These are phyloP conservation scores for Stichodactyla helianthus DNA, from an alignment of 64 coral and sea anemone species.

Conservation along the genomic window DNA sequence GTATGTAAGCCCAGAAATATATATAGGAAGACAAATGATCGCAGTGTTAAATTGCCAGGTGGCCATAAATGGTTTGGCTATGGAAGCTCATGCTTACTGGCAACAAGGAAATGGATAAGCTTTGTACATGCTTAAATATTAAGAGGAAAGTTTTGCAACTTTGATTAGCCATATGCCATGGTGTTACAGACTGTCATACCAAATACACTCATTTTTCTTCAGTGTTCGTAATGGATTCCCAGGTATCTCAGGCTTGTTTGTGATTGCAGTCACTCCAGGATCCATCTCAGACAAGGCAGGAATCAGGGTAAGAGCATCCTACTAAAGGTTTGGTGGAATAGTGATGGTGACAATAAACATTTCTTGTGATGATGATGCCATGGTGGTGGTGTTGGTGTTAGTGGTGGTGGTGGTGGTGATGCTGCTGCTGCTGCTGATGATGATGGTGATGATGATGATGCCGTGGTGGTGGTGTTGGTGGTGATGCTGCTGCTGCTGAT, in stretches of 20 bases:
- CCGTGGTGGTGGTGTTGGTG: neutral
- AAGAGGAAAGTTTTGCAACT: no score
- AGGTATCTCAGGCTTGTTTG: conserved; percentile 57
- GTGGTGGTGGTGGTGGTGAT: neutral
- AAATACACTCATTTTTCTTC: neutral
- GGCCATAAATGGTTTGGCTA: no score
- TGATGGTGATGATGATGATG: neutral
- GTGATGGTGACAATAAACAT: neutral
- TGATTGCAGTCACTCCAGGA: conserved; percentile 62
- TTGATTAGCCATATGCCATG: no score
- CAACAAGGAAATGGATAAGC: no score
- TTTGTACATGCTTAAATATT: no score
- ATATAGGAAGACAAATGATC: no score
- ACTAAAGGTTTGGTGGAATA: neutral
- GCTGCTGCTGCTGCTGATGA: neutral
- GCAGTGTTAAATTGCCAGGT: no score
- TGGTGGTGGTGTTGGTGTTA: neutral
- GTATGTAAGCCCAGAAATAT: neutral
- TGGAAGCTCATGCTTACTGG: no score
- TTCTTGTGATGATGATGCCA: neutral
- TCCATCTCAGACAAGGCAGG: conserved; percentile 71
- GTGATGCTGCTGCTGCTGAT: neutral
- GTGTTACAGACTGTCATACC: neutral
- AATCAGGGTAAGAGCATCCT: conserved; percentile 43
- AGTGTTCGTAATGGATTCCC: conserved; percentile 82